A percentile compares a stretch with the other conserved stretches of the same genome.
These are phyloP conservation scores for Siphonodentalium dalli DNA, from an alignment of 2,888 invertebrate genomes.

Conservation along the genomic window DNA sequence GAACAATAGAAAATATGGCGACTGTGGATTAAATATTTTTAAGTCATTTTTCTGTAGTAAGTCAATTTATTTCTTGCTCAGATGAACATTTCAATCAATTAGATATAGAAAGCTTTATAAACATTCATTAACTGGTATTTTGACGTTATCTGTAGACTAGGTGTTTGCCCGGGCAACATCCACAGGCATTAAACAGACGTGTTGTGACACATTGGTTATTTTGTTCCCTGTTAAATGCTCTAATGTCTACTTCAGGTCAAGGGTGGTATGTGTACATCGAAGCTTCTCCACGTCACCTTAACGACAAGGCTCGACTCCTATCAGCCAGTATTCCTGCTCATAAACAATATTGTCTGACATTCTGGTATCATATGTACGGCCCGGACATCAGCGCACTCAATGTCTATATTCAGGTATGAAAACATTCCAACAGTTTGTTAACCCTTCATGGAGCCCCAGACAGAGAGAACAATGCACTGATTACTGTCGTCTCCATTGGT, in stretches of 20 bases:
- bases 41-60: too few species aligned
- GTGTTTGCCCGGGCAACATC: too few species aligned
- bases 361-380: conserved; percentile 61
- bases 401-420: conserved; percentile 40
- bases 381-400: conserved; percentile 43
- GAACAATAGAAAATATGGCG: too few species aligned
- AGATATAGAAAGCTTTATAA: too few species aligned
- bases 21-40: too few species aligned
- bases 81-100: neutral
- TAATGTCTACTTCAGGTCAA: conserved; percentile 27
- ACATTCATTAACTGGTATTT: too few species aligned
- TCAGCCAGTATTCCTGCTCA: conserved; percentile 29
- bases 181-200: too few species aligned
- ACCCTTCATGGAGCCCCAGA: too few species aligned
- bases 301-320: conserved; percentile 44
- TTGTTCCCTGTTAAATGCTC: neutral
- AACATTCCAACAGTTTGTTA: neutral
- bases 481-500: too few species aligned
- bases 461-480: too few species aligned
- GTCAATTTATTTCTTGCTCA: too few species aligned
- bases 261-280: conserved; percentile 56
- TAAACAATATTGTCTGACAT: conserved; percentile 40
- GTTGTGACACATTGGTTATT: too few species aligned
- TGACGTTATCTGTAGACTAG: neutral
- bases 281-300: conserved; percentile 34